Evolutionary conservation across 2,888 invertebrate species (phyloP).

Genomic region (Aporophyla lueneburgensis): DNA sequence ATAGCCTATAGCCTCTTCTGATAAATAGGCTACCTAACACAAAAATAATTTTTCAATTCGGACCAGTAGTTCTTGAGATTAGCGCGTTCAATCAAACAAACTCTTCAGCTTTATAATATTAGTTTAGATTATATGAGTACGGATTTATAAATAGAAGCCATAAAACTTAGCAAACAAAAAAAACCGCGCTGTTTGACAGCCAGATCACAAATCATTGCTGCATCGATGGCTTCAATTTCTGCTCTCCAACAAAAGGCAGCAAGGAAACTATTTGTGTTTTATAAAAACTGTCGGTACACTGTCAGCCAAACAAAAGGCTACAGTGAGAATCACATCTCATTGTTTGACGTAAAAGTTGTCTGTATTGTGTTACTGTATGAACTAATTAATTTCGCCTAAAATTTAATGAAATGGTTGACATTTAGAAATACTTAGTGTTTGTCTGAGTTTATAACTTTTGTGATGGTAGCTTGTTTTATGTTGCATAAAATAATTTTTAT

Average conservation of each 20-base stretch:
- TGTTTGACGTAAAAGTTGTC: constrained; percentile 42
- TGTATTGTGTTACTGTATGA: constrained; percentile 29
- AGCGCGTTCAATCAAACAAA: too few relatives aligned
- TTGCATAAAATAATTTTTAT: too few relatives aligned
- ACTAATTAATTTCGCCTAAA: constrained; percentile 46
- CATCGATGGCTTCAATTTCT: constrained; percentile 12
- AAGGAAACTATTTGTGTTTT: constrained; percentile 47
- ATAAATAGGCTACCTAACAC: too few relatives aligned
- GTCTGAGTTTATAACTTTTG: constrained; percentile 1
- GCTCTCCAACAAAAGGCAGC: constrained; percentile 7
- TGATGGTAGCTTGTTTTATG: neutral
- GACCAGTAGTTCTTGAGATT: too few relatives aligned
- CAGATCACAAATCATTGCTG: constrained; percentile 13
- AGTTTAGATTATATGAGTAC: too few relatives aligned
- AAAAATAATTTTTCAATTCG: too few relatives aligned
- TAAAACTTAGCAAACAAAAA: neutral
- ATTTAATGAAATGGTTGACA: constrained; percentile 40
- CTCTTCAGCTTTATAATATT: too few relatives aligned
- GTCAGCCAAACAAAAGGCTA: constrained; percentile 44
- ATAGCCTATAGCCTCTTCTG: too few relatives aligned
- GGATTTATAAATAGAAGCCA: neutral
- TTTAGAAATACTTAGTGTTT: neutral
- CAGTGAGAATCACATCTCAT: constrained; percentile 23
- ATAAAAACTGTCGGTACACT: constrained; percentile 44
- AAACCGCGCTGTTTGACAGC: neutral